phyloP scores from a whole-genome alignment of 2,797 vertebrate genomes.

The Chaetophractus vellerosus region DNA sequence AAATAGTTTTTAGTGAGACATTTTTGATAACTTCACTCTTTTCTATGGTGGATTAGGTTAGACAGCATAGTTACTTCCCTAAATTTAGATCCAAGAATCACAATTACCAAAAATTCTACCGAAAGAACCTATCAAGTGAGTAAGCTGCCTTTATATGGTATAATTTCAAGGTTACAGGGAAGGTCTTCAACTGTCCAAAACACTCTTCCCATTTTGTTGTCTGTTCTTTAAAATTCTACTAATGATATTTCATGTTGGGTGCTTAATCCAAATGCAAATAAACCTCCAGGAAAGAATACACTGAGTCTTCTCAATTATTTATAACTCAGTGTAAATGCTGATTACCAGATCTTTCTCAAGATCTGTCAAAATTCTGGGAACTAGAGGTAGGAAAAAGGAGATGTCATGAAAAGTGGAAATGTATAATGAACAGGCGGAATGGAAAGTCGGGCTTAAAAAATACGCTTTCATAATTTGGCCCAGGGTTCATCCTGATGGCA shows the following conservation, averaged over 20 bases:
- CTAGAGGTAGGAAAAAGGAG: not conserved
- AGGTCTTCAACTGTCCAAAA: not conserved
- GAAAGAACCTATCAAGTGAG: not conserved
- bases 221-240: not conserved
- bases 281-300: not conserved
- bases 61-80: not conserved
- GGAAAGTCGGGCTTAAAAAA: not conserved
- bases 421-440: not conserved
- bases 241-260: constrained; percentile 9
- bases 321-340: not conserved
- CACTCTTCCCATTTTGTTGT: not conserved
- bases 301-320: constrained; percentile 35
- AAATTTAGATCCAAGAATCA: not conserved
- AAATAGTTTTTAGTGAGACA: not conserved
- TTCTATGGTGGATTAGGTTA: constrained; percentile 2
- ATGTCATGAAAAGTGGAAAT: not conserved
- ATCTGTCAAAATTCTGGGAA: not conserved
- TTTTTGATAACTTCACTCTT: not conserved
- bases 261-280: constrained; percentile 12
- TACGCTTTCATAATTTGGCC: not conserved
- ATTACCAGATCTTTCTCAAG: constrained; percentile 3
- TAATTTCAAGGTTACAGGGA: not conserved
- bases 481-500: not conserved
- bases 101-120: not conserved
- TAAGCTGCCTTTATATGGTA: not conserved